Percentiles rank a stretch among this genome's conserved stretches.
These are phyloP conservation scores for Clarias fuscus DNA, from an alignment of 2,797 vertebrate genomes.

Conservation along the genomic window DNA sequence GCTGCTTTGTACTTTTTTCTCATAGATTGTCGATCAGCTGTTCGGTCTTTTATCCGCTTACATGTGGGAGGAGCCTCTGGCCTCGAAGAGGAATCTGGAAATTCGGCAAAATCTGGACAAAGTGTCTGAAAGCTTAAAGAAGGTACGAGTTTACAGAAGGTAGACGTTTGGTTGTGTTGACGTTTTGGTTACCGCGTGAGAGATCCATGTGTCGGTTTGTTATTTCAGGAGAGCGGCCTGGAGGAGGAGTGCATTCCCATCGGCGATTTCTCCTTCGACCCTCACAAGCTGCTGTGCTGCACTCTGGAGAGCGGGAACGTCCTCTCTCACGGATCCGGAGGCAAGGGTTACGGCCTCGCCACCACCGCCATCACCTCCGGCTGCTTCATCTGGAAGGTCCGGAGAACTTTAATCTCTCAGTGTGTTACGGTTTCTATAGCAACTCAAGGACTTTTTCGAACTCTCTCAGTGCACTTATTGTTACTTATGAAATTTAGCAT, in stretches of 20 bases:
- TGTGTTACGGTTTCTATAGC: not conserved
- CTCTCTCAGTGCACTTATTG: not conserved
- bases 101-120: slow-evolving; percentile 61
- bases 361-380: slow-evolving; percentile 82
- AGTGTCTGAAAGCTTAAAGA: slow-evolving; percentile 58
- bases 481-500: not conserved
- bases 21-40: slow-evolving; percentile 77
- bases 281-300: slow-evolving; percentile 79
- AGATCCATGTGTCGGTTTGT: not conserved
- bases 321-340: slow-evolving; percentile 79
- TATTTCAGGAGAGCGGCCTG: slow-evolving; percentile 66
- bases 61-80: slow-evolving; percentile 81
- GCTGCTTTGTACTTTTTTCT: slow-evolving; percentile 23
- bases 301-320: slow-evolving; percentile 79
- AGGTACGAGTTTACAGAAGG: slow-evolving; percentile 56
- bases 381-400: slow-evolving; percentile 83
- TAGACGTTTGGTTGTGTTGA: not conserved
- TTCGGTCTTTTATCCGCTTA: slow-evolving; percentile 76
- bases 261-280: slow-evolving; percentile 82
- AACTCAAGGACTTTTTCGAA: not conserved
- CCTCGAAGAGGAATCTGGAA: slow-evolving; percentile 60
- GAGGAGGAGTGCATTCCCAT: slow-evolving; percentile 81
- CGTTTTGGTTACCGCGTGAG: not conserved
- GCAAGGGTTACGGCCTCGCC: slow-evolving; percentile 81
- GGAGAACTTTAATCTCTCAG: not conserved